Base-by-base conservation (phyloP, 1,140 invertebrate species). In the Calliopsis andreniformis region DNA sequence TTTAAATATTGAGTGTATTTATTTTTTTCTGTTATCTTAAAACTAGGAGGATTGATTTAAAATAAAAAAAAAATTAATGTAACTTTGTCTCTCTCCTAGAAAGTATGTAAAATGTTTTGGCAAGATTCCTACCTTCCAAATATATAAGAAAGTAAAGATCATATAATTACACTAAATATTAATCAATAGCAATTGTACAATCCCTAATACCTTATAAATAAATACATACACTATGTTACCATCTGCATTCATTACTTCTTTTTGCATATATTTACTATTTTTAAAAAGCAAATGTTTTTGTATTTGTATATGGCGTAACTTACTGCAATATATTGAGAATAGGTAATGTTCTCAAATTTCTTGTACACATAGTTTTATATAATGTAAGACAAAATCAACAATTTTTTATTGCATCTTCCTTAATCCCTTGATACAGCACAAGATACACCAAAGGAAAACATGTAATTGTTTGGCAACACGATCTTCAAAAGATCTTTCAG, bases 161-260 rank as follows among this genome's bases (percentile, higher is more conserved):
- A 64, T 66, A 73, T 66, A 66, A 73, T 73, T 73, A 73, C 49
- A 73, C 49, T 35, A 73, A 66, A 66, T 55, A 73, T 66, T 73
- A 56, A 16, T 55, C 49, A 66, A 30, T 66, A 66, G 25, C 55
- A 66, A 73, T 66, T 73, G 39, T 73, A 73, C 70, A 73, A 66
- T 73, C 61, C 35, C 49, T 66, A 72, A 55, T 73, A 73, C 70
- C 70, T 66, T 66, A 73, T 73, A 73, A 43, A 66, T 73, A 73
- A 64, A 72, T 43, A 64, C 59, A 73, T 66, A 73, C 25, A 16
- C 45, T 62, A 72, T 16, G 35, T 56, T 45, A 56, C 20, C 35
- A 53, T 43, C 61, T n/a, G 25, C 39, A 55, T 43, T 53, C 61
- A 20, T 64, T n/a, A n/a, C n/a, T 53, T 42, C 16, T 25, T 20